Base-by-base conservation (phyloP, 1,140 invertebrate genomes). In the Diplogasteroides magnus region DNA sequence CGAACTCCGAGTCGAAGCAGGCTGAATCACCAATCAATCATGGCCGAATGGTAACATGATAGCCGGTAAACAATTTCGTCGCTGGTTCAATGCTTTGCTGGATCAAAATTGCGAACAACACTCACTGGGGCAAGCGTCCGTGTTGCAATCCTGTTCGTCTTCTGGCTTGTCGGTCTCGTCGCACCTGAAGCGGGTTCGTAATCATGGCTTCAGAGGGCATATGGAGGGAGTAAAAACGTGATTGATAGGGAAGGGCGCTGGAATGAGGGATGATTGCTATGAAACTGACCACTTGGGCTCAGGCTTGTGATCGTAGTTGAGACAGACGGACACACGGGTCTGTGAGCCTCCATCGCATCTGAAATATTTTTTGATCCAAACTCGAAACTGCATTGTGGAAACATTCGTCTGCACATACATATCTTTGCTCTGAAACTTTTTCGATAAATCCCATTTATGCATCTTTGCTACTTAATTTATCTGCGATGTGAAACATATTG, bases 1-100 rank as follows among this genome's bases (percentile, higher is more conserved):
- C 91, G 80, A 87, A 91, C 1, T 92, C 89, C 82, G 89, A 90
- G 1, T 90, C 90, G 74, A 90, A 87, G 81, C 92, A 94, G 0
- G 87, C 79, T 81, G 80, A 77, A 72, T 31, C 6, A 23, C 56
- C n/a, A 65, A 11, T 19, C 19, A 23, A 26, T n/a, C 62, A 6
- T 64, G 26, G 31, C 19, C n/a, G n/a, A n/a, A n/a, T n/a, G 19
- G 58, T 31, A 73, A 73, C 25, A 72, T 70, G 25, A 55, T 71
- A 71, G 62, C n/a, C n/a, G n/a, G n/a, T n/a, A n/a, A n/a, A n/a
- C n/a, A n/a, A 48, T 15, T 69, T 68, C 67, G n/a, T n/a, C 63
- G 64, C 14, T n/a, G 37, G n/a, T 15, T 15, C n/a, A 65, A 15
- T 15, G 15, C 14, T 65, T 65, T 65, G 14, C 14, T 26, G 23